Evolutionary conservation across 2,888 invertebrate species (phyloP), one percentile per base, ranked within the genome.

Genomic region (Limnephilus lunatus): DNA sequence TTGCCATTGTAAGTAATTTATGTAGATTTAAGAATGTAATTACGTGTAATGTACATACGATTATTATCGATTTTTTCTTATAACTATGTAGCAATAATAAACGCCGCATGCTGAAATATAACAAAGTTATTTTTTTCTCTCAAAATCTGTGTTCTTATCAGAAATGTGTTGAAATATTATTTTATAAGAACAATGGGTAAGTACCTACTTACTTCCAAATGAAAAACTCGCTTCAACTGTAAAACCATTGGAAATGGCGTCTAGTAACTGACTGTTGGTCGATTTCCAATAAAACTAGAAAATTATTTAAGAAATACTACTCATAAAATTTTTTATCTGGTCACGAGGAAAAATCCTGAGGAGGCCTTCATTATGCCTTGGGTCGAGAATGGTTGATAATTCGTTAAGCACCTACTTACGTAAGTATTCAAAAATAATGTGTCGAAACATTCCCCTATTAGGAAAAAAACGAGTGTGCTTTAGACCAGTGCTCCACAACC

Each of bases 1-100:
- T 68, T 68, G 68, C 68, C 68, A 68, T 68, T 68, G 68, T 68
- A 68, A 68, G 68, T 68, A 68, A 68, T 68, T 25, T 53, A 53
- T 53, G 25, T 68, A 68, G 68, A n/a, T 68, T 68, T 25, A 68
- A 68, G 25, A 68, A 25, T 68, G 68, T 68, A 68, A 68, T 68
- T 68, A 68, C 68, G 5, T 68, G 68, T 31, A 83, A 35, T 83
- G 83, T 83, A 83, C 19, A 83, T 35, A 83, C 35, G 83, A 83
- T 83, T 83, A 83, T 83, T 32, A 25, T 83, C 83, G 83, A 35
- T 32, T 83, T 83, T 83, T 32, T 83, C 83, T 83, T 35, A 83
- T n/a, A 48, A 48, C 48, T n/a, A 68, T 68, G 68, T 68, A 68
- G 83, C 35, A 32, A 83, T 35, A 83, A 83, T 83, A 83, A 83